Conservation (phyloP, 2,888 invertebrate species). For the Belgica antarctica region DNA sequence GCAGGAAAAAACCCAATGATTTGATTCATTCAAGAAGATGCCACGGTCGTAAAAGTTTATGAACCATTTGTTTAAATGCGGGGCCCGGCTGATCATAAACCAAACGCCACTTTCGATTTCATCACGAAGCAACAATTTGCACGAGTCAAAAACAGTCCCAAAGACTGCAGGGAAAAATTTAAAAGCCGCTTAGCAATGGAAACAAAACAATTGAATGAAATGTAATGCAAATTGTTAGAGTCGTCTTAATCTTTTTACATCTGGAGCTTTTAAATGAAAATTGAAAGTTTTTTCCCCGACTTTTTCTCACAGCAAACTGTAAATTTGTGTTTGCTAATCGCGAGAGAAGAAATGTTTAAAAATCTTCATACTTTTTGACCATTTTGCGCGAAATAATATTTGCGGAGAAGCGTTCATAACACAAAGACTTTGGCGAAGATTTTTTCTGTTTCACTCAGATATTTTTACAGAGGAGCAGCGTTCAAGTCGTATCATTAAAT, state of each 20-base stretch:
- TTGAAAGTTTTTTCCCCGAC: slow-evolving; percentile 17
- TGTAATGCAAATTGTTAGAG: not conserved
- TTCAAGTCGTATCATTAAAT: slow-evolving; percentile 34
- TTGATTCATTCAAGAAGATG: no score
- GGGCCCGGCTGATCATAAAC: not conserved
- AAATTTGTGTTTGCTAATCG: not conserved
- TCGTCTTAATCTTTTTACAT: not conserved
- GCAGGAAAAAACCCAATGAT: no score
- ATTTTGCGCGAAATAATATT: slow-evolving; percentile 22
- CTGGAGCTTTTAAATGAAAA: not conserved
- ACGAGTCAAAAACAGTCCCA: slow-evolving; percentile 17
- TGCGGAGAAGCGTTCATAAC: not conserved
- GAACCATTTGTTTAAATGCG: not conserved
- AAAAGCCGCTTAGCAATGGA: not conserved
- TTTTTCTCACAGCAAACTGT: slow-evolving; percentile 7
- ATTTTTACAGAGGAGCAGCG: not conserved
- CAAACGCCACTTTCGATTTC: slow-evolving; percentile 22
- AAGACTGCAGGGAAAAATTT: not conserved
- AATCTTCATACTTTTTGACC: not conserved
- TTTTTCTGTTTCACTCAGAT: no score
- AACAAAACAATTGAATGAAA: slow-evolving; percentile 6
- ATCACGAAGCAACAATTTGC: slow-evolving; percentile 3
- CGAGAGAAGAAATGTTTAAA: not conserved
- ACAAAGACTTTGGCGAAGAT: not conserved
- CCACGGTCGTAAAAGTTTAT: slow-evolving; percentile 2